A percentile compares a stretch with the other conserved stretches of the same genome.
phyloP scores from a whole-genome alignment of 1,140 invertebrate species.

The Atopsyche davidsoni region DNA sequence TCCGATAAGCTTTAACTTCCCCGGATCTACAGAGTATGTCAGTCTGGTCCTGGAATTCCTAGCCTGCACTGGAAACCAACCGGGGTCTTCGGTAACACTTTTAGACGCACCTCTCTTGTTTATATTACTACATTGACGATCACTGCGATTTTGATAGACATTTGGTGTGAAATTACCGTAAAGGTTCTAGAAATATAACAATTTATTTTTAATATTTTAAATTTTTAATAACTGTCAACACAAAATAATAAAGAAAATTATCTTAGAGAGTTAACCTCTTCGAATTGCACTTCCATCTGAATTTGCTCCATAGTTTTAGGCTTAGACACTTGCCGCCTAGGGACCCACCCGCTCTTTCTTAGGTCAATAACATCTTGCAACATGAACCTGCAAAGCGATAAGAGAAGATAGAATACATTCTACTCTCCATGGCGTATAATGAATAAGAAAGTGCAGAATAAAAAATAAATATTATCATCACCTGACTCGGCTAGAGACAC shows the following conservation, averaged over 20 bases:
- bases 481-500: too few species aligned
- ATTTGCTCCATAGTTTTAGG: constrained; percentile 95
- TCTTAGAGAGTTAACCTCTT: too few species aligned
- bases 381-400: constrained; percentile 86
- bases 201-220: too few species aligned
- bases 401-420: too few species aligned
- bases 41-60: constrained; percentile 29
- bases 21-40: constrained; percentile 43
- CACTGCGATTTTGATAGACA: too few species aligned
- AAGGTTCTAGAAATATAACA: too few species aligned
- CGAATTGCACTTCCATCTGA: constrained; percentile 75
- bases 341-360: constrained; percentile 76
- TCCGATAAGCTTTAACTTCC: constrained; percentile 42
- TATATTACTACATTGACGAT: constrained; percentile 39
- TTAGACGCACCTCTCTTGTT: constrained; percentile 33
- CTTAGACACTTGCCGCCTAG: constrained; percentile 71
- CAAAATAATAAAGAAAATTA: too few species aligned
- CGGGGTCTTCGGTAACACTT: constrained; percentile 35
- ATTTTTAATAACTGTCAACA: too few species aligned
- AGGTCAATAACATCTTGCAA: constrained; percentile 92
- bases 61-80: constrained; percentile 33
- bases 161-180: too few species aligned
- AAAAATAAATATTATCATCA: too few species aligned
- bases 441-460: too few species aligned
- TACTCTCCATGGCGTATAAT: too few species aligned